A percentile compares a stretch with the other conserved stretches of the same genome.
phyloP scores from a whole-genome alignment of 2,113 vertebrate genomes.

The Meriones unguiculatus region DNA sequence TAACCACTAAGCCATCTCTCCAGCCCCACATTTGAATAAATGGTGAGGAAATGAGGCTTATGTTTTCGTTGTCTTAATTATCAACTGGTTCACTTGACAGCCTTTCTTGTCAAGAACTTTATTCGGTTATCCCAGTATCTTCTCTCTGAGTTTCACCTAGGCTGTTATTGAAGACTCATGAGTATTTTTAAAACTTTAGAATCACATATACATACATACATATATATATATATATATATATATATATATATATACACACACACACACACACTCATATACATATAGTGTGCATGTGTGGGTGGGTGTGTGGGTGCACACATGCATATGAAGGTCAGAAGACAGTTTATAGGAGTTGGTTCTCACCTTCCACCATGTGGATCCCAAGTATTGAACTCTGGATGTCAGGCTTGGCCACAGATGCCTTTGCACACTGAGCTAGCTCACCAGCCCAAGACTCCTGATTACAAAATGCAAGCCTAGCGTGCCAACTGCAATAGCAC shows the following conservation, averaged over 20 bases:
- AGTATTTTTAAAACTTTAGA: not conserved
- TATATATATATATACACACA: not conserved
- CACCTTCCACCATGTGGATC: not conserved
- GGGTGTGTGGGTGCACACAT: not conserved
- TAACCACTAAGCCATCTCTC: no score
- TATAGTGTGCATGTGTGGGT: not conserved
- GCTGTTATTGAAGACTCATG: not conserved
- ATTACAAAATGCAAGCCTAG: not conserved
- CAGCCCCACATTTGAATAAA: not conserved
- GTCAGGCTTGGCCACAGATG: not conserved
- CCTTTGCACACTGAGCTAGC: not conserved
- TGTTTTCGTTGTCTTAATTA: not conserved
- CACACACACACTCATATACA: not conserved
- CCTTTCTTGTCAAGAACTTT: not conserved
- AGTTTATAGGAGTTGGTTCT: not conserved
- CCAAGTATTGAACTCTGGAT: not conserved
- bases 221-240: no score
- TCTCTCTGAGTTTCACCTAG: not conserved
- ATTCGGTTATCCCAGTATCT: not conserved
- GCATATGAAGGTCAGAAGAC: not conserved
- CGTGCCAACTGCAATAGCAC: accelerated
- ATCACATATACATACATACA: not conserved
- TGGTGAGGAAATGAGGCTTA: not conserved
- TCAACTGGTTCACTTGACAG: not conserved
- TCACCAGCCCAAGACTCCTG: not conserved